Evolutionary conservation across 2,113 vertebrate species (phyloP), one percentile per base, ranked within the genome.

Genomic region (Mirounga angustirostris): DNA sequence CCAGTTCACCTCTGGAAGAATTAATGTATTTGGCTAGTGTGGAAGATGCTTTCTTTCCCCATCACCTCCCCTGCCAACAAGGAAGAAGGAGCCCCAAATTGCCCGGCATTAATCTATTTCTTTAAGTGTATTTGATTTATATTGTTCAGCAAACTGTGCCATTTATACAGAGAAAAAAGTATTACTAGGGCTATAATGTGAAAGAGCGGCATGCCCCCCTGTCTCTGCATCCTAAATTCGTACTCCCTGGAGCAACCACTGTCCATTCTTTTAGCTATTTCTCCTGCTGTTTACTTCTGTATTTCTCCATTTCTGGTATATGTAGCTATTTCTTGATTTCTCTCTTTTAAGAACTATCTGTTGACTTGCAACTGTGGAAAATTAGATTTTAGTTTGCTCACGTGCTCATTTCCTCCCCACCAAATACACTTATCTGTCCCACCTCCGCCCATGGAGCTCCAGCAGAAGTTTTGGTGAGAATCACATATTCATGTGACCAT

Each of bases 1-100:
- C 58, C 84, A 50, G 28, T 96, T 92, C 96, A 71, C 92, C 92
- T 97, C 96, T 79, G 93, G 93, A 96, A 98, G 91, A 97, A 96
- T 97, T 96, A 94, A 30, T 97, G 94, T 93, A 50, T 93, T 96
- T 67, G 88, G 82, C 86, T 74, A 33, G 88, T 83, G 50, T 63
- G 16, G 22, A 28, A 89, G 52, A 91, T 71, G 43, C 36, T 30
- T 92, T 56, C 65, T 95, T 67, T 24, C 50, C 80, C 69, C 73
- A 43, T 73, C 65, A 61, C 76, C 81, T 96, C 84, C 36, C 36
- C 71, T 81, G 63, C 81, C 83, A 84, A 50, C 79, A 58, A 33
- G 82, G 78, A 33, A 78, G 36, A 80, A 86, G 74, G 30, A 82
- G 76, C 84, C 63, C 46, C 10, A 18, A 84, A 6, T 71, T 87